Conservation (phyloP, 2,113 vertebrate genomes). For the Silurus meridionalis region DNA sequence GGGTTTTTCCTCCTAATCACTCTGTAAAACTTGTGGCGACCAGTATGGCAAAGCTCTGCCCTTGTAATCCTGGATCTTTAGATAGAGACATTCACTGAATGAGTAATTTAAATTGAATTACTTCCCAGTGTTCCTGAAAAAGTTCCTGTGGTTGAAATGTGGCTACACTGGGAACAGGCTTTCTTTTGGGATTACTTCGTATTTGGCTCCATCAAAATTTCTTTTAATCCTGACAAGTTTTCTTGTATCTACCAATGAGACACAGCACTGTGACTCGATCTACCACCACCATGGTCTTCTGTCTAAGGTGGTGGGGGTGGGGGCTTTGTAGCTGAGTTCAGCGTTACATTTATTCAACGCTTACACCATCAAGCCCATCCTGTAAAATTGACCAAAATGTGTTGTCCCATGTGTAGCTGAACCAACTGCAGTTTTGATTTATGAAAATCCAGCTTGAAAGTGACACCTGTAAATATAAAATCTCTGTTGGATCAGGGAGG, state of each 20-base stretch:
- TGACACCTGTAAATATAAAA: background rate
- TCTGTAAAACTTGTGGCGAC: background rate
- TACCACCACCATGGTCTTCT: background rate
- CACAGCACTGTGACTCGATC: background rate
- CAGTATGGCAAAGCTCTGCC: background rate
- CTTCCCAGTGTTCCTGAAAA: constrained; percentile 5
- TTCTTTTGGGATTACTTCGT: background rate
- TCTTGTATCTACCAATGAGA: too few species aligned
- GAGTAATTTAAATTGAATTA: background rate
- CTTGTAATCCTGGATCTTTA: background rate
- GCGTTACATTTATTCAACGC: too few species aligned
- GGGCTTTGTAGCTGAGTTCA: background rate
- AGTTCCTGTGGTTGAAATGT: background rate
- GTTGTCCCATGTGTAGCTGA: background rate
- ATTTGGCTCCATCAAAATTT: background rate
- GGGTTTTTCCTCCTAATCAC: background rate
- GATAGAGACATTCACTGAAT: background rate
- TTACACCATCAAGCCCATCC: too few species aligned
- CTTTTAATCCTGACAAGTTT: background rate
- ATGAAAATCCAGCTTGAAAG: background rate
- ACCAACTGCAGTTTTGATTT: background rate
- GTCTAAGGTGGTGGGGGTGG: background rate
- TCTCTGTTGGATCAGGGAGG: background rate
- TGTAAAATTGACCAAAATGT: background rate
- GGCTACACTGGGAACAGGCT: background rate